Conservation (phyloP, 2,888 invertebrate species). For the Ophraella communa region DNA sequence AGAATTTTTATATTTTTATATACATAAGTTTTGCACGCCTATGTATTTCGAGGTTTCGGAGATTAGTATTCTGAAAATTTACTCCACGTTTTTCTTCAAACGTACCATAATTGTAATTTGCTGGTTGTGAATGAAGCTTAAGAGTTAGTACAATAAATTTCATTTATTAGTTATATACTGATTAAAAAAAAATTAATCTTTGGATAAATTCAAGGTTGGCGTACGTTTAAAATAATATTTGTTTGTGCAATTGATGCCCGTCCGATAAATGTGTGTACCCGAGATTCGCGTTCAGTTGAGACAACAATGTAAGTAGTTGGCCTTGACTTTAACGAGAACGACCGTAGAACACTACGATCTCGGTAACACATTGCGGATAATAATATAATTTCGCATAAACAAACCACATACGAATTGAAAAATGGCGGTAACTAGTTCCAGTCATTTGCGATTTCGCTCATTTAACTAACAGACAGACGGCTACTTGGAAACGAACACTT, state of each 20-base stretch:
- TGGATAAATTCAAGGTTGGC: not conserved
- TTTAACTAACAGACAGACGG: not conserved
- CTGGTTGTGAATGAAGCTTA: no score
- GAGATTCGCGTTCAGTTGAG: conserved; percentile 38
- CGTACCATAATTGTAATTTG: no score
- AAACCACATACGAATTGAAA: conserved; percentile 17
- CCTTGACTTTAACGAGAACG: conserved; percentile 43
- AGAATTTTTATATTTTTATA: no score
- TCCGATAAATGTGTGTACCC: conserved; percentile 16
- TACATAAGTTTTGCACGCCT: no score
- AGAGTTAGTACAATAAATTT: no score
- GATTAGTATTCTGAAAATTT: no score
- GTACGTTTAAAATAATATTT: not conserved
- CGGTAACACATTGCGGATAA: conserved; percentile 31
- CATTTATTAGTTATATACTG: no score
- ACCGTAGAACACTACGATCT: conserved; percentile 31
- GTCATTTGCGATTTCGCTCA: conserved; percentile 2
- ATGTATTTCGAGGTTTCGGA: no score
- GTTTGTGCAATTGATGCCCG: conserved; percentile 23
- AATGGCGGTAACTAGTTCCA: conserved; percentile 24
- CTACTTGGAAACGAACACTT: not conserved
- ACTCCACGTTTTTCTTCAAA: no score
- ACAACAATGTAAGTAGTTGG: conserved; percentile 40
- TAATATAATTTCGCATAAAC: conserved; percentile 32
- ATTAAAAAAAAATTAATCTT: not conserved